Evolutionary conservation across 1,140 invertebrate genomes (phyloP).

Genomic region (Drosophila tani): DNA sequence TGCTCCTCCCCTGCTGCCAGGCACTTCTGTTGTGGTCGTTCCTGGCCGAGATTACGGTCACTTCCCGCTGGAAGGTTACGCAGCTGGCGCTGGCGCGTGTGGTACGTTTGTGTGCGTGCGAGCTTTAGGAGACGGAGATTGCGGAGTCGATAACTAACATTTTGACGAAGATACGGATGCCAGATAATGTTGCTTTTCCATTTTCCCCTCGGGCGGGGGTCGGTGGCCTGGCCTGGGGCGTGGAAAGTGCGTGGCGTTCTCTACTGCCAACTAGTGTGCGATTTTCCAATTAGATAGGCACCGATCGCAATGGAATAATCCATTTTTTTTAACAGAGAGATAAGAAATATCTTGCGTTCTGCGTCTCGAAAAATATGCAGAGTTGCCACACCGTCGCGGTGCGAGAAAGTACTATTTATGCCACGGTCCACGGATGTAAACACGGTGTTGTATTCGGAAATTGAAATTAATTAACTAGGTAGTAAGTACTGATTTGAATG

Average conservation of each 20-base stretch:
- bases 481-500: not conserved
- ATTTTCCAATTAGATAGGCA: conserved; percentile 73
- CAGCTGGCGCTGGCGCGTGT: conserved; percentile 54
- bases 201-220: conserved; percentile 32
- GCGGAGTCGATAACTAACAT: conserved; percentile 81
- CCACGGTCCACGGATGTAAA: conserved; percentile 50
- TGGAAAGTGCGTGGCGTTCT: conserved; percentile 26
- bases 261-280: conserved; percentile 32
- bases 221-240: conserved; percentile 22
- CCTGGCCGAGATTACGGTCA: conserved; percentile 30
- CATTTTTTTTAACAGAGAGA: conserved; percentile 70
- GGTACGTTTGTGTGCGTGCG: conserved; percentile 21
- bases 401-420: conserved; percentile 22
- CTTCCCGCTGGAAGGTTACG: conserved; percentile 34
- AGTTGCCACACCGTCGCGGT: conserved; percentile 38
- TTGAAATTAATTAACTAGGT: not conserved
- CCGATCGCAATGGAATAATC: conserved; percentile 74
- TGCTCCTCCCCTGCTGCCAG: conserved; percentile 17
- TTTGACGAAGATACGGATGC: conserved; percentile 76
- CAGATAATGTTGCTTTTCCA: conserved; percentile 76
- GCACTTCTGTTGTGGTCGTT: conserved; percentile 41
- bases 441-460: conserved; percentile 38
- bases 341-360: conserved; percentile 76
- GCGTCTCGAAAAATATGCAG: conserved; percentile 76
- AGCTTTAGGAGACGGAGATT: conserved; percentile 77